These are phyloP conservation scores for Eueremaeus valkanovi DNA, from an alignment of 2,888 invertebrate species.

Conservation along the genomic window DNA sequence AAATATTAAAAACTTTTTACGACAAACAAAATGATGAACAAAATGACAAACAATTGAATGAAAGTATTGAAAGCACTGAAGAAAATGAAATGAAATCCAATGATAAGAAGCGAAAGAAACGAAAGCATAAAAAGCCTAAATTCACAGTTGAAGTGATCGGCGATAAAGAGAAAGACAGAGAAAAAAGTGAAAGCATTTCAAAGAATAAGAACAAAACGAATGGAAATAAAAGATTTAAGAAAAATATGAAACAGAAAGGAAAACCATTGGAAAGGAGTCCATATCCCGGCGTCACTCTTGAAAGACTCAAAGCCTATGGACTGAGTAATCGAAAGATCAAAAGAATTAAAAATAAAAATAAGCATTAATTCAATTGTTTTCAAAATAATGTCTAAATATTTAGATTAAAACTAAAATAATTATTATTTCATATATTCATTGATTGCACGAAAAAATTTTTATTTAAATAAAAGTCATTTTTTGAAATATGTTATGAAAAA, in stretches of 20 bases:
- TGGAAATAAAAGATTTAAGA: conserved; percentile 28
- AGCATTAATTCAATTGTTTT: not conserved
- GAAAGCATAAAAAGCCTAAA: conserved; percentile 14
- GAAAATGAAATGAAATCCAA: not conserved
- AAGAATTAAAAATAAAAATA: conserved; percentile 22
- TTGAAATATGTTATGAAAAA: too few species aligned
- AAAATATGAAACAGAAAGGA: not conserved
- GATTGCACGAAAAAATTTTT: too few species aligned
- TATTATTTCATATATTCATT: too few species aligned
- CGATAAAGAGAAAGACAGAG: not conserved
- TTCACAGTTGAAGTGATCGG: not conserved
- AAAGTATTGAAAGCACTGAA: not conserved
- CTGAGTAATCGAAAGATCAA: conserved; percentile 42
- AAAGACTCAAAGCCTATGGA: conserved; percentile 43
- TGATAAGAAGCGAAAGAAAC: conserved; percentile 33
- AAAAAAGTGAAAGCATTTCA: not conserved
- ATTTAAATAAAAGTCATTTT: too few species aligned
- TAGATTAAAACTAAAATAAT: too few species aligned
- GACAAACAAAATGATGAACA: conserved; percentile 46
- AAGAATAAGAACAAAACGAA: conserved; percentile 19
- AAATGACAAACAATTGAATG: not conserved
- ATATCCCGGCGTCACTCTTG: conserved; percentile 29
- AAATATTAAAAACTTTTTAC: conserved; percentile 73
- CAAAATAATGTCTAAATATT: too few species aligned
- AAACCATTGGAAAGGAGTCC: not conserved